phyloP scores from a whole-genome alignment of 1,140 invertebrate genomes.

The Ostrea edulis region DNA sequence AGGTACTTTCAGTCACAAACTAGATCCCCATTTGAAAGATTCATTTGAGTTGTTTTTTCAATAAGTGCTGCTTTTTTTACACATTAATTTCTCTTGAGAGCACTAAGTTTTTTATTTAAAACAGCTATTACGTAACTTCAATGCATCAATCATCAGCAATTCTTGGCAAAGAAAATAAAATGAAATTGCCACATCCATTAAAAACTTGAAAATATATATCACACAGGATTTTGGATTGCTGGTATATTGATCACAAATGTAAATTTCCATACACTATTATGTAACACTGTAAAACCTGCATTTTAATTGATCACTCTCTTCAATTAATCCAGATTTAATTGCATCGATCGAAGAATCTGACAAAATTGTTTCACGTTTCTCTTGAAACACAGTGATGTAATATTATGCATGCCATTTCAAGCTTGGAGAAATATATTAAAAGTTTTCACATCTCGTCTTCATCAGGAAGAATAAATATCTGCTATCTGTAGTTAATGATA shows the following conservation, averaged over 20 bases:
- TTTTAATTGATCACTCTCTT: slow-evolving; percentile 26
- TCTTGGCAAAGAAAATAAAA: slow-evolving; percentile 35
- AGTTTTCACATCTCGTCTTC: neutral
- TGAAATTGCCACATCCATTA: slow-evolving; percentile 3
- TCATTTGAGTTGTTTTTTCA: neutral
- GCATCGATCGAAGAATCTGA: slow-evolving; percentile 28
- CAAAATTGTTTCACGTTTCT: slow-evolving; percentile 21
- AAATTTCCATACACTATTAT: slow-evolving; percentile 36
- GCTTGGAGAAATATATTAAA: slow-evolving; percentile 7
- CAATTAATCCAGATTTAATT: slow-evolving; percentile 29
- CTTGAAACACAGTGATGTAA: neutral
- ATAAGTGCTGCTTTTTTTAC: slow-evolving; percentile 11
- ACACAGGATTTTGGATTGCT: neutral
- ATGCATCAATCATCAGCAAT: neutral
- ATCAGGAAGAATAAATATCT: neutral
- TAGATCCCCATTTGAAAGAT: neutral
- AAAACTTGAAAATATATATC: neutral
- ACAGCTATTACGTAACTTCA: slow-evolving; percentile 1
- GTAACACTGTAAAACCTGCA: slow-evolving; percentile 3
- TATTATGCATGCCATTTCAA: neutral
- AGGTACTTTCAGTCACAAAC: neutral
- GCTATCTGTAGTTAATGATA: slow-evolving; percentile 19
- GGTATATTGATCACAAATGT: slow-evolving; percentile 16
- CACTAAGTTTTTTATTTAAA: neutral
- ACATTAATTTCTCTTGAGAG: slow-evolving; percentile 26